These are phyloP conservation scores for Arothron firmamentum DNA, from an alignment of 2,113 vertebrate genomes.

Conservation along the genomic window DNA sequence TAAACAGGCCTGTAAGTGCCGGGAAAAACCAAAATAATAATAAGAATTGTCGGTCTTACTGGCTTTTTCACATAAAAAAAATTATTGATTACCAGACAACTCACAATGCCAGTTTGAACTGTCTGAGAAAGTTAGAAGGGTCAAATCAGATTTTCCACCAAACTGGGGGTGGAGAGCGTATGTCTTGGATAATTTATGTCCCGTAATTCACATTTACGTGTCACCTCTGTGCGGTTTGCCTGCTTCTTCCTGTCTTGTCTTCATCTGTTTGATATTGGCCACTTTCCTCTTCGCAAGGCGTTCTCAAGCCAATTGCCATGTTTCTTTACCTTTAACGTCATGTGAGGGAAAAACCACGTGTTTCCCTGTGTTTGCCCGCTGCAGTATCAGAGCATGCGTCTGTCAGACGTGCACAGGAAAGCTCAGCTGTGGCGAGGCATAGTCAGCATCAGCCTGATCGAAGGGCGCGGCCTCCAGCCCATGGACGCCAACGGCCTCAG, in stretches of 20 bases:
- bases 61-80: conserved; percentile 5
- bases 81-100: too few relatives aligned
- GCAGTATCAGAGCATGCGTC: conserved; percentile 89
- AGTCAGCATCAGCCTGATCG: conserved; percentile 91
- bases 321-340: conserved; percentile 13
- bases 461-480: conserved; percentile 84
- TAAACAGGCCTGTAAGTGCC: conserved; percentile 63
- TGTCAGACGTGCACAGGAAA: conserved; percentile 91
- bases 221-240: conserved; percentile 27
- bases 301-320: not conserved
- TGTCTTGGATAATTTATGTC: too few relatives aligned
- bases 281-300: conserved; percentile 7
- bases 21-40: conserved; percentile 3
- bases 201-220: conserved; percentile 4
- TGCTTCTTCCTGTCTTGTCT: conserved; percentile 40
- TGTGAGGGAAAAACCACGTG: not conserved
- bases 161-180: too few relatives aligned
- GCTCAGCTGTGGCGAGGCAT: conserved; percentile 94
- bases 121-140: not conserved
- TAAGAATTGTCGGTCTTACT: conserved; percentile 40
- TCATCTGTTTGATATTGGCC: conserved; percentile 12
- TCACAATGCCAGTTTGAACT: conserved; percentile 12
- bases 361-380: conserved; percentile 35
- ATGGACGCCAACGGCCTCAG: conserved; percentile 93
- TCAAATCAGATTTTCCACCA: too few relatives aligned